phyloP scores from a whole-genome alignment of 2,888 invertebrate species.

The Deladenus siricidicola region DNA sequence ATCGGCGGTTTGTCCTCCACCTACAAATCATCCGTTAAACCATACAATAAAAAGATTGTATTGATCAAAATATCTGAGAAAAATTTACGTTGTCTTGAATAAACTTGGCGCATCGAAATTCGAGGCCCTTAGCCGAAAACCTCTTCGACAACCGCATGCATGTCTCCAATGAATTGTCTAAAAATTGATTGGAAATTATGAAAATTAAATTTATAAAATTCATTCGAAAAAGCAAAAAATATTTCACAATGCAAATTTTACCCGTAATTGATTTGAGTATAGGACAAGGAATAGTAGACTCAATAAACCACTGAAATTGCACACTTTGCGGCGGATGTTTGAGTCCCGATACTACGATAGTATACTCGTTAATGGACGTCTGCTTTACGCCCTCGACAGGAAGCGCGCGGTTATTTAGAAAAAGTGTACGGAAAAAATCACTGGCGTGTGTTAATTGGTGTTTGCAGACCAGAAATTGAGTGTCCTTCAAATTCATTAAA shows the following conservation, averaged over 20 bases:
- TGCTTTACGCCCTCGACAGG: conserved; percentile 34
- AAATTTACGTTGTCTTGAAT: conserved; percentile 42
- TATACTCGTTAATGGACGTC: conserved; percentile 19
- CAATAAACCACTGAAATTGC: conserved; percentile 50
- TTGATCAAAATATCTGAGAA: background rate
- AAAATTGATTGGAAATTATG: background rate
- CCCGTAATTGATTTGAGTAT: conserved; percentile 48
- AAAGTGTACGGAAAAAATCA: conserved; percentile 47
- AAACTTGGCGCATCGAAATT: conserved; percentile 41
- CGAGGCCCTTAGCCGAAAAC: conserved; percentile 42
- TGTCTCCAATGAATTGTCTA: conserved; percentile 41
- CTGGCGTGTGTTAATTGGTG: conserved; percentile 51
- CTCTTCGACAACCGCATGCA: conserved; percentile 50
- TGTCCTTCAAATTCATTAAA: conserved; percentile 30
- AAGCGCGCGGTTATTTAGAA: conserved; percentile 34
- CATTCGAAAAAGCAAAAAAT: background rate
- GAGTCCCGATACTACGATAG: conserved; percentile 32
- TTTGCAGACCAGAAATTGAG: conserved; percentile 48
- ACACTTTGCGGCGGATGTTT: conserved; percentile 29
- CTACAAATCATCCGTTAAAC: conserved; percentile 16
- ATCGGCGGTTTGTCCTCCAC: conserved; percentile 36
- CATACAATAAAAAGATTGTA: conserved; percentile 12
- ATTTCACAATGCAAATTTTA: conserved; percentile 1
- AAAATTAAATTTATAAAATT: background rate
- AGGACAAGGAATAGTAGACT: conserved; percentile 46